A percentile compares a stretch with the other conserved stretches of the same genome.
Evolutionary conservation across 2,888 invertebrate genomes (phyloP).

Genomic region (Corbicula japonica): DNA sequence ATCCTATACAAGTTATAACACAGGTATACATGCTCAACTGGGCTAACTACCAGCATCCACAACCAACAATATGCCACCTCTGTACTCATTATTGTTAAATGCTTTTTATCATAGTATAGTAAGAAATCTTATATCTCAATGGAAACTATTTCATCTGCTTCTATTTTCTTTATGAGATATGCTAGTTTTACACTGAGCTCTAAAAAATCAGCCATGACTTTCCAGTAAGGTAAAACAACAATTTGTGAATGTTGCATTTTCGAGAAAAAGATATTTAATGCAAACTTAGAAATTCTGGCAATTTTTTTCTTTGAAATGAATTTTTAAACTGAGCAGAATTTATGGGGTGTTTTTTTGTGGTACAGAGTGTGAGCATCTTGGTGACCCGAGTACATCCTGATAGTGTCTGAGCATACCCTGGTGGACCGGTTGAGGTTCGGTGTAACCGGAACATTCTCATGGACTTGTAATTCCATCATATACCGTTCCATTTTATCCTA

Average conservation of each 20-base stretch:
- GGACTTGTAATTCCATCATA: conserved; percentile 82
- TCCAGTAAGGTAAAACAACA: no score
- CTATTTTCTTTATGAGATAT: no score
- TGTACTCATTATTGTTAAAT: no score
- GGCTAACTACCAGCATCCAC: conserved; percentile 17
- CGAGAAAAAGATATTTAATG: no score
- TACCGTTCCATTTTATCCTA: conserved; percentile 84
- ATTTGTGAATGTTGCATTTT: no score
- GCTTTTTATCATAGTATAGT: no score
- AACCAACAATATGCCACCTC: conserved; percentile 15
- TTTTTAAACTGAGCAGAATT: neutral
- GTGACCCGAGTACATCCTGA: neutral
- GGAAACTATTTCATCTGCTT: no score
- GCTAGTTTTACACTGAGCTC: no score
- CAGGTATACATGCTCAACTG: conserved; percentile 46
- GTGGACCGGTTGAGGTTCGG: conserved; percentile 82
- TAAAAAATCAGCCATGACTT: no score
- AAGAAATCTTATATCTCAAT: no score
- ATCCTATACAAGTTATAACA: conserved; percentile 30
- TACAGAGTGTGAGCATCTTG: conserved; percentile 13
- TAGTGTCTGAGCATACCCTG: conserved; percentile 71
- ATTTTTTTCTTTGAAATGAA: no score
- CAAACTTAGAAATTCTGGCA: no score
- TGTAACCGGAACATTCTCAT: conserved; percentile 82
- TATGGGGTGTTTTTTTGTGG: neutral